Evolutionary conservation across 2,888 invertebrate genomes (phyloP), one percentile per base, ranked within the genome.

Genomic region (Drosophila vallismaia): DNA sequence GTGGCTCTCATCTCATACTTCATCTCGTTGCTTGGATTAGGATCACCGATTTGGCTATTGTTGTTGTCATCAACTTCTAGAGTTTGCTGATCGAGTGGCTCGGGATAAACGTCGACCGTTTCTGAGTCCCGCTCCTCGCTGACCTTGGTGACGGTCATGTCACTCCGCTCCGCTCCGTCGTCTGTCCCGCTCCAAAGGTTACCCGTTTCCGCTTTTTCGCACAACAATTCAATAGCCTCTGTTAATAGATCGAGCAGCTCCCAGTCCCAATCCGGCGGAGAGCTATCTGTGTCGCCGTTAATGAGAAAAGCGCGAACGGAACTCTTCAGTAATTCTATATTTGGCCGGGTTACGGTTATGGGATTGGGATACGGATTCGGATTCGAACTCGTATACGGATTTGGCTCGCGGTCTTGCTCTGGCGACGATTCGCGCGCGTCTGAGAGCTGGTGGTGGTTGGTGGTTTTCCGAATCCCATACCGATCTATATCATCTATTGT

Each of bases 391-490:
- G 60, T 54, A 46, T 44, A 66, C 58, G 60, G 56, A 44, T 77
- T 69, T 53, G 80, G 82, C 45, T 66, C 62, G 62, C 62, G 59
- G 71, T 86, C 81, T 84, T 80, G 79, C 84, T 88, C 79, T 82
- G 84, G 73, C 85, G 89, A 89, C 87, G 89, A 72, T 79, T 86
- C 89, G 89, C 88, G 88, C 80, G 84, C 90, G 84, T 90, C 90
- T 90, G 90, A 90, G 79, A 76, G 57, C 55, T n/a, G 55, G 57
- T 45, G 72, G 53, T 54, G 60, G 56, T 70, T 69, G 54, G 26
- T n/a, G 66, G 57, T 28, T 19, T 26, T 24, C 51, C 52, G 50
- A 70, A 58, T 67, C 70, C 49, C 46, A 70, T 66, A 10, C 51
- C 55, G 19, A 59, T 57, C 46, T 24, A 53, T 33, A 67, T 28